Evolutionary conservation across 2,888 invertebrate species (phyloP).

Genomic region (Oxytorus armatus): DNA sequence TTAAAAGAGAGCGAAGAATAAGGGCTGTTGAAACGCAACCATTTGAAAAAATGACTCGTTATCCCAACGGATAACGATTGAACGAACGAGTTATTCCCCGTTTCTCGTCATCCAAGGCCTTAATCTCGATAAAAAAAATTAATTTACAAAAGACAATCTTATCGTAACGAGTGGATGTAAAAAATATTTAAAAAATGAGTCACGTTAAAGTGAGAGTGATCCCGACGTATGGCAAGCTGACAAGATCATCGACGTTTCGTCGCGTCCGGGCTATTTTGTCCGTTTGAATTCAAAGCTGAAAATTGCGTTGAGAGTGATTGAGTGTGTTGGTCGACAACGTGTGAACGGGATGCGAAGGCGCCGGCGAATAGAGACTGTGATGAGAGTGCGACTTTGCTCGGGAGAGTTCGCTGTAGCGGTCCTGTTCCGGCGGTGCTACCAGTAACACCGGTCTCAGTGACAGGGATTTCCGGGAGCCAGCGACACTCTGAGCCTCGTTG

Average conservation of each 20-base stretch:
- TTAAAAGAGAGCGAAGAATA: too few relatives aligned
- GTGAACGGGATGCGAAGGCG: slow-evolving; percentile 81
- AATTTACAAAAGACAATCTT: slow-evolving; percentile 51
- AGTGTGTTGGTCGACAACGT: slow-evolving; percentile 82
- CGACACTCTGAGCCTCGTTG: slow-evolving; percentile 93
- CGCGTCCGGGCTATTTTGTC: slow-evolving; percentile 8
- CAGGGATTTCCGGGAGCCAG: slow-evolving; percentile 93
- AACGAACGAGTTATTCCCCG: background rate
- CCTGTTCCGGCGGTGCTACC: slow-evolving; percentile 88
- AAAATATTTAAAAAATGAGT: slow-evolving; percentile 44
- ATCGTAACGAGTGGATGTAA: background rate
- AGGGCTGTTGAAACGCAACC: too few relatives aligned
- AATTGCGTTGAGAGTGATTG: slow-evolving; percentile 83
- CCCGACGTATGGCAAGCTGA: slow-evolving; percentile 63
- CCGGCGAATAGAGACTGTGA: slow-evolving; percentile 82
- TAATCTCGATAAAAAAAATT: slow-evolving; percentile 8
- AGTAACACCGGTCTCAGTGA: slow-evolving; percentile 94
- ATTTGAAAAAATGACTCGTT: too few relatives aligned
- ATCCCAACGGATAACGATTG: too few relatives aligned
- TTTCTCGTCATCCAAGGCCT: background rate
- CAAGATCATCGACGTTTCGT: slow-evolving; percentile 41
- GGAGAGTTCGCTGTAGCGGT: slow-evolving; percentile 83
- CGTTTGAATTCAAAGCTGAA: slow-evolving; percentile 77
- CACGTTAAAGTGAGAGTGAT: slow-evolving; percentile 47
- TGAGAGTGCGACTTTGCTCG: slow-evolving; percentile 83